These are phyloP conservation scores for Lampropteryx suffumata DNA, from an alignment of 2,888 invertebrate genomes.

Conservation along the genomic window DNA sequence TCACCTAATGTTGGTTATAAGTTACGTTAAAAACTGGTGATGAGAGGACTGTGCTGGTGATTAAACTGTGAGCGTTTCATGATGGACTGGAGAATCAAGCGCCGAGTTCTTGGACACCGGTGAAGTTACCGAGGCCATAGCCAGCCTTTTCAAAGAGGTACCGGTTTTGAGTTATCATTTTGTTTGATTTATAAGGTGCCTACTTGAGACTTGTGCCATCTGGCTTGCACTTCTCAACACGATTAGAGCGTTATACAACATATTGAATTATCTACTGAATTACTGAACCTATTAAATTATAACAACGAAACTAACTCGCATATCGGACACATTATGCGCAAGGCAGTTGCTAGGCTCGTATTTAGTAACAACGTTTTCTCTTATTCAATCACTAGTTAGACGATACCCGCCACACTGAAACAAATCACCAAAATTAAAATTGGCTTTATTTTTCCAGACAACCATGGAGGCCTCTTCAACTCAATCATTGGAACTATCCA, in stretches of 20 bases:
- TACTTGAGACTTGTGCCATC: conserved; percentile 54
- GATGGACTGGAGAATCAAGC: conserved; percentile 71
- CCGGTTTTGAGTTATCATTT: conserved; percentile 81
- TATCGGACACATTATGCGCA: no score
- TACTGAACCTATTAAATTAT: conserved; percentile 7
- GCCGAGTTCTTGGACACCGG: conserved; percentile 59
- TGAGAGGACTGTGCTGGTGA: conserved; percentile 45
- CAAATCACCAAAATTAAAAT: conserved; percentile 4
- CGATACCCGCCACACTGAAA: neutral
- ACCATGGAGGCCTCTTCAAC: conserved; percentile 51
- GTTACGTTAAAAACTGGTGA: conserved; percentile 55
- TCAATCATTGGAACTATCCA: conserved; percentile 29
- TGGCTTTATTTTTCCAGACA: conserved; percentile 48
- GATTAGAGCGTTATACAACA: conserved; percentile 17
- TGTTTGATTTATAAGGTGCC: conserved; percentile 73
- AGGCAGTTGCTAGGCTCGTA: no score
- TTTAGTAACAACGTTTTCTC: no score
- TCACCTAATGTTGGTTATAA: conserved; percentile 40
- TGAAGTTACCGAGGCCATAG: conserved; percentile 74
- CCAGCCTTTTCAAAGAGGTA: conserved; percentile 78
- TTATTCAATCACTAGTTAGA: neutral
- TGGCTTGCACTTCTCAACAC: conserved; percentile 45
- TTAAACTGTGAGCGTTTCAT: conserved; percentile 48
- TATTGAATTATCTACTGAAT: no score
- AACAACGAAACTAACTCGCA: no score